Conservation (phyloP, 2,797 vertebrate genomes). For the Nothura maculosa region DNA sequence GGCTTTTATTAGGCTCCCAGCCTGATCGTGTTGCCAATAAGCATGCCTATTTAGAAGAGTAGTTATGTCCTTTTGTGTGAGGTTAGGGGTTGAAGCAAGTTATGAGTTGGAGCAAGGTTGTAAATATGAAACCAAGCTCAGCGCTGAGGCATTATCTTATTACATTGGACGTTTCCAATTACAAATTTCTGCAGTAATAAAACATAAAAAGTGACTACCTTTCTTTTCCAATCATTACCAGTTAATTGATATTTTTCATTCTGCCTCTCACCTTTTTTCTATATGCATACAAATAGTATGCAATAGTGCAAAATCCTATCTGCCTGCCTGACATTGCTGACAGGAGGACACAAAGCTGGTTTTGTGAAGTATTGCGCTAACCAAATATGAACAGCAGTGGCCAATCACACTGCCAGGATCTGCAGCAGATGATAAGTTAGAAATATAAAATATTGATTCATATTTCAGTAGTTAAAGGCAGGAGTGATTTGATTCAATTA, state of each 20-base stretch:
- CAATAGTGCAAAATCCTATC: rapidly evolving
- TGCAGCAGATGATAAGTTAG: not conserved
- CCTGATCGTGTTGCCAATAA: not conserved
- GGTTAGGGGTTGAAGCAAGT: not conserved
- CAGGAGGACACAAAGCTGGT: rapidly evolving
- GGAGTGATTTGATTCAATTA: not conserved
- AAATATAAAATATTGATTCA: not conserved
- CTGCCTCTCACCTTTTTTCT: not conserved
- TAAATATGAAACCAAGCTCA: not conserved
- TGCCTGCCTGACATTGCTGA: rapidly evolving
- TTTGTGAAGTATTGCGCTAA: not conserved
- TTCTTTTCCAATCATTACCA: not conserved
- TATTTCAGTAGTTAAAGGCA: not conserved
- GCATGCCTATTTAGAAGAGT: not conserved
- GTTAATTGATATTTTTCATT: not conserved
- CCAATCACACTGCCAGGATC: not conserved
- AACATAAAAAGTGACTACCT: not conserved
- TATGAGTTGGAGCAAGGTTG: not conserved
- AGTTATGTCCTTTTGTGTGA: not conserved
- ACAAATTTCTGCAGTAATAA: not conserved
- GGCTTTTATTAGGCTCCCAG: not conserved
- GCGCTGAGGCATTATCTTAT: not conserved
- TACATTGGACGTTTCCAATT: not conserved
- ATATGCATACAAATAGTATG: rapidly evolving
- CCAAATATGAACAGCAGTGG: not conserved